Evolutionary conservation across 2,797 vertebrate species (phyloP).

Genomic region (Onychomys torridus): DNA sequence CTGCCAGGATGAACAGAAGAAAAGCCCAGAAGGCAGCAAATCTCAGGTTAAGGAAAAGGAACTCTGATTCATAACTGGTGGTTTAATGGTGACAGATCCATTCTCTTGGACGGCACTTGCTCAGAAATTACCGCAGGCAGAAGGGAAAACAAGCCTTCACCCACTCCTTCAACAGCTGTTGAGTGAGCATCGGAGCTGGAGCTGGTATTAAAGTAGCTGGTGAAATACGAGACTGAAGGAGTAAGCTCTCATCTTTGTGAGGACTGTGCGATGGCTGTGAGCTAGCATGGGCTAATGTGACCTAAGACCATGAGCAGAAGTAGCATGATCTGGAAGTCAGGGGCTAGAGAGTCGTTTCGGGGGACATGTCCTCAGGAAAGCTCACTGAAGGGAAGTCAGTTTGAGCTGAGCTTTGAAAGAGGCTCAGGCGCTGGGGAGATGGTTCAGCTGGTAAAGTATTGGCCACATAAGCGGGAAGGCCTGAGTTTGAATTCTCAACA

Average conservation of each 20-base stretch:
- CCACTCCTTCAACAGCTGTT: background rate
- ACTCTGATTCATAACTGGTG: constrained; percentile 55
- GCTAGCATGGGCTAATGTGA: background rate
- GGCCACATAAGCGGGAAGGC: background rate
- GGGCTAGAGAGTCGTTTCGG: background rate
- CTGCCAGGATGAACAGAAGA: constrained; percentile 49
- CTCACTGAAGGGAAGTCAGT: background rate
- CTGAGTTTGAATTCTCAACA: background rate
- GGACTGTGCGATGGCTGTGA: background rate
- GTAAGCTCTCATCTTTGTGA: background rate
- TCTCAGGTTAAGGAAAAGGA: constrained; percentile 17
- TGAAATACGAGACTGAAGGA: too few relatives aligned
- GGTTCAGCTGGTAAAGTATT: background rate
- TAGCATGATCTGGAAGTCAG: background rate
- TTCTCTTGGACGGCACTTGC: constrained; percentile 35
- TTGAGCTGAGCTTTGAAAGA: background rate
- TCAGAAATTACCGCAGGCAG: constrained; percentile 14
- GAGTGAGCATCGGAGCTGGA: background rate
- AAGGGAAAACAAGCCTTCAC: constrained; percentile 26
- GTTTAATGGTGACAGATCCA: constrained; percentile 61
- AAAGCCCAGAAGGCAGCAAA: background rate
- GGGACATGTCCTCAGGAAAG: background rate
- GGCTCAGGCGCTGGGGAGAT: background rate
- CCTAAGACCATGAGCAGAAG: background rate
- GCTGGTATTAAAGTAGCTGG: background rate